Evolutionary conservation across 1,140 invertebrate species (phyloP).

Genomic region (Drosophila parvula): DNA sequence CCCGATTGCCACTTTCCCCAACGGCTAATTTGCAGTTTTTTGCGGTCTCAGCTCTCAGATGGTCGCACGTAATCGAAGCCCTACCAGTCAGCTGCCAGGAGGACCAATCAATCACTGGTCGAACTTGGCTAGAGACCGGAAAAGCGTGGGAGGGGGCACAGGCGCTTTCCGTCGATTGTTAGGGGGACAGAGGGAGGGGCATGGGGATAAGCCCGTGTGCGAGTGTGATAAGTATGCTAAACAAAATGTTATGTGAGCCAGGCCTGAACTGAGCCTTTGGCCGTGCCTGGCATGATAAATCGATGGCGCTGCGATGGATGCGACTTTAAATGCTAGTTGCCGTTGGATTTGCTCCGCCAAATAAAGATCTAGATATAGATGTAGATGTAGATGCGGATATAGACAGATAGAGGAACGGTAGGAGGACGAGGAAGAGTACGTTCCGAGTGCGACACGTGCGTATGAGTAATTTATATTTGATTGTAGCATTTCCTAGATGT

Average conservation of each 20-base stretch:
- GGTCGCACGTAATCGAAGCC: slow-evolving; percentile 54
- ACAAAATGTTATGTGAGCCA: slow-evolving; percentile 51
- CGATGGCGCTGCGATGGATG: slow-evolving; percentile 43
- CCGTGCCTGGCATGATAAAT: slow-evolving; percentile 62
- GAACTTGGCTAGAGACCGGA: slow-evolving; percentile 20
- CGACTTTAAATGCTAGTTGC: slow-evolving; percentile 61
- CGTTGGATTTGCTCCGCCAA: slow-evolving; percentile 19
- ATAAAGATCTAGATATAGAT: slow-evolving; percentile 35
- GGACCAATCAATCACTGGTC: slow-evolving; percentile 65
- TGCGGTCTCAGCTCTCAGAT: slow-evolving; percentile 52
- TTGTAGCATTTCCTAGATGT: slow-evolving; percentile 58
- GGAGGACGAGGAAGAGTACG: not conserved
- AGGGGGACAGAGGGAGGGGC: not conserved
- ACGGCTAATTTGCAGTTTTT: slow-evolving; percentile 53
- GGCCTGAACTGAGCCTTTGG: slow-evolving; percentile 25
- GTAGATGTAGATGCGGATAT: slow-evolving; percentile 35
- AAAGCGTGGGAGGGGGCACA: not conserved
- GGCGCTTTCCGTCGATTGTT: slow-evolving; percentile 8
- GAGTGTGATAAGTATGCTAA: slow-evolving; percentile 63
- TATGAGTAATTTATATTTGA: slow-evolving; percentile 79
- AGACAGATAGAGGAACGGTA: not conserved
- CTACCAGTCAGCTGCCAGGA: slow-evolving; percentile 39
- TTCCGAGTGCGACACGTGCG: slow-evolving; percentile 60
- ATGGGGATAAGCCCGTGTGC: slow-evolving; percentile 1
- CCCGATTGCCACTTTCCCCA: slow-evolving; percentile 13